Base-by-base conservation (phyloP, 2,797 vertebrate genomes). In the Takifugu rubripes region DNA sequence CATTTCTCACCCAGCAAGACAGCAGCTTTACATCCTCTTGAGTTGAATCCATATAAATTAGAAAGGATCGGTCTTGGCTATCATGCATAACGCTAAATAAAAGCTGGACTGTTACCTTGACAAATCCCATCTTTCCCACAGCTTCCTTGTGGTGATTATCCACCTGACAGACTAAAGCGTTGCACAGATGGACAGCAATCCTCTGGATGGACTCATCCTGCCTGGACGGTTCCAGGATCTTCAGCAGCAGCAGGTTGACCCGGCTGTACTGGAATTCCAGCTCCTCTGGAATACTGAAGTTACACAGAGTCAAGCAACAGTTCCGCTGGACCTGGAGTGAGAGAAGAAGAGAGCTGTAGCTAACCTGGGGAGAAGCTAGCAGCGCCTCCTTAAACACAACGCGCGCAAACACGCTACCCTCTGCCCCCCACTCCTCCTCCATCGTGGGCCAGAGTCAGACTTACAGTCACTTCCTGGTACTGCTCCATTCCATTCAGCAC, bases 151-250 rank as follows among this genome's bases (percentile, higher is more conserved):
- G 97, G 72, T 97, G 94, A 0, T 98, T 98, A 92, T 98, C 96
- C 85, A 99, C 96, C 89, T 98, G 97, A 82, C 97, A 99, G 77
- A 99, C 97, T 73, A 99, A 81, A 15, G 97, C 96, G 0, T 99
- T 99, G 83, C 97, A 99, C 60, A 99, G 93, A 76, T 98, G 96
- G 49, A 99, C 96, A 0, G 97, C 97, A 0, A 99, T 99, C 61
- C 96, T 94, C 91, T 98, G 97, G 87, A 98, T 98, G 0, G 96
- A 98, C 86, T 98, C 96, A 0, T 99, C 97, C 86, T 98, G 96
- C 50, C 94, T 87, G 0, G 91, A 90, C 2, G 94, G 94, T 84
- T 93, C 96, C 68, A 99, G 92, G 77, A 99, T 98, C 79, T 93
- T 94, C 24, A 99, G 91, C 68, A 99, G 92, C 60, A 99, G 91